Evolutionary conservation across 2,797 vertebrate species (phyloP).

Genomic region (Anableps anableps): DNA sequence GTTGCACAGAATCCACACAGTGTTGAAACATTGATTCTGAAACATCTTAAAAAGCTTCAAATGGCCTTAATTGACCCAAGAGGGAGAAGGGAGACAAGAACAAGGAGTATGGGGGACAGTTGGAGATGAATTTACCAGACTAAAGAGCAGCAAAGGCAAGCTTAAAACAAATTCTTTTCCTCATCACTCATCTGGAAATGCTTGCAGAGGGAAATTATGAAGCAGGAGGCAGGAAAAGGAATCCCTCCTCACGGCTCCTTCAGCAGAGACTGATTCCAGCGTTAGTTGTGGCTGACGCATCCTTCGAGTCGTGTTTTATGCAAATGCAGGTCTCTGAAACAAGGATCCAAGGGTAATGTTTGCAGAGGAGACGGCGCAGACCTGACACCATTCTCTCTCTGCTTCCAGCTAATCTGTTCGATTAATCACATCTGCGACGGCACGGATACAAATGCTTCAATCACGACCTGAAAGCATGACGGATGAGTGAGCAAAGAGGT

Average conservation of each 20-base stretch:
- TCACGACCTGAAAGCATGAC: constrained; percentile 63
- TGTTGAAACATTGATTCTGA: constrained; percentile 43
- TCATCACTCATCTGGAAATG: constrained; percentile 35
- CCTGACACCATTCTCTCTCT: constrained; percentile 46
- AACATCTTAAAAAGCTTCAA: constrained; percentile 37
- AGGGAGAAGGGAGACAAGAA: constrained; percentile 11
- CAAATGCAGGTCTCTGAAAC: constrained; percentile 58
- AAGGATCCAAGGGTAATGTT: constrained; percentile 57
- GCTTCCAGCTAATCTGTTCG: constrained; percentile 65
- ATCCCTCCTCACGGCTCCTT: constrained; percentile 39
- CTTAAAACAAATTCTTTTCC: constrained; percentile 49
- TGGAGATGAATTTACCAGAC: constrained; percentile 47
- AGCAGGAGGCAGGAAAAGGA: constrained; percentile 41
- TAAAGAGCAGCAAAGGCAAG: constrained; percentile 49
- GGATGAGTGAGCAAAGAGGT: constrained; percentile 71
- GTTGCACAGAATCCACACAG: constrained; percentile 33
- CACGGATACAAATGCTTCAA: constrained; percentile 64
- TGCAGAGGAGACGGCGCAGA: constrained; percentile 43
- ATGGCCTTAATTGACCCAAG: constrained; percentile 33
- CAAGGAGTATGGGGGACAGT: constrained; percentile 5
- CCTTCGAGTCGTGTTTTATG: constrained; percentile 46
- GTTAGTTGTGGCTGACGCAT: constrained; percentile 52
- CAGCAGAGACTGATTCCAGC: constrained; percentile 47
- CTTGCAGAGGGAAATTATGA: constrained; percentile 50
- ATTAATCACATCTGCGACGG: constrained; percentile 71